phyloP scores from a whole-genome alignment of 1,140 invertebrate species.

The Papilio machaon region DNA sequence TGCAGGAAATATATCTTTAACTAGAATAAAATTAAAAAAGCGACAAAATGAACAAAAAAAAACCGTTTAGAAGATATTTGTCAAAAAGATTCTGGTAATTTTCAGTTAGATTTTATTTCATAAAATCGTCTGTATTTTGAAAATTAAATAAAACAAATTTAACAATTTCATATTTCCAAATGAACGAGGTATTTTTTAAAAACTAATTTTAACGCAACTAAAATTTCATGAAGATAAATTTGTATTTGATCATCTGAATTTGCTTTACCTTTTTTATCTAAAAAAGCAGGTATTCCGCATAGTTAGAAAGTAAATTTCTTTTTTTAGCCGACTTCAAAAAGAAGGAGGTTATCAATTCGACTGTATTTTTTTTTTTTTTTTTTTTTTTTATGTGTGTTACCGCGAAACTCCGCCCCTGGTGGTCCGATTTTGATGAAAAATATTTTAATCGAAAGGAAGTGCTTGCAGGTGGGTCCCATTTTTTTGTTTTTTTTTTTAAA shows the following conservation, averaged over 20 bases:
- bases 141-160: neutral
- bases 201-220: neutral
- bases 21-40: no score
- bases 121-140: neutral
- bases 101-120: neutral
- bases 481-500: no score
- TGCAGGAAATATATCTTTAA: no score
- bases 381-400: no score
- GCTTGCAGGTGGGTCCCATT: no score
- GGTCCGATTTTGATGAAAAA: no score
- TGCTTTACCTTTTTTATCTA: neutral
- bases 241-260: neutral
- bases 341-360: no score
- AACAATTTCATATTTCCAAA: neutral
- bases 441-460: no score
- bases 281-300: neutral
- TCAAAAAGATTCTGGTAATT: neutral
- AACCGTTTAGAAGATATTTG: neutral
- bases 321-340: no score
- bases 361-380: no score
- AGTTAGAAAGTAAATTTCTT: neutral
- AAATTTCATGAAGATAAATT: neutral
- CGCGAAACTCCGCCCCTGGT: no score
- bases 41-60: neutral
- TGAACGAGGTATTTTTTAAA: neutral